phyloP scores from a whole-genome alignment of 2,113 vertebrate genomes.

The Desmodus rotundus region DNA sequence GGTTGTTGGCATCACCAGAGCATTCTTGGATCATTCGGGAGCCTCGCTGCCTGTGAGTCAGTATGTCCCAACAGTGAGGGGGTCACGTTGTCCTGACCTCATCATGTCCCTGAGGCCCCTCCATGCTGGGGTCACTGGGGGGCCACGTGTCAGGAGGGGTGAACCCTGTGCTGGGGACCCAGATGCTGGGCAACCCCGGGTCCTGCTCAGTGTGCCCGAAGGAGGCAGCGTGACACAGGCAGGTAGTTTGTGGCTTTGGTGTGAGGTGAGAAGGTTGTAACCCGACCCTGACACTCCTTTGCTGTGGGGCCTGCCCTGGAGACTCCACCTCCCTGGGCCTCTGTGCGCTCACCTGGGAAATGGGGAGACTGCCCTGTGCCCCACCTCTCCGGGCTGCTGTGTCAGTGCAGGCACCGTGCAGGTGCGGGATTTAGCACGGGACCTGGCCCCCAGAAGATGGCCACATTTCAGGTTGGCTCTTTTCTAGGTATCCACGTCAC shows the following conservation, averaged over 20 bases:
- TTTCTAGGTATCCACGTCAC: not conserved
- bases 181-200: accelerated
- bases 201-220: not conserved
- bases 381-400: not conserved
- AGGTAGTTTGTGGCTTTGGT: not conserved
- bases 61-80: accelerated
- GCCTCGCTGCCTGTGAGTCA: accelerated
- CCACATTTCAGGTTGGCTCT: accelerated
- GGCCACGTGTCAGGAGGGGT: not conserved
- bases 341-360: not conserved
- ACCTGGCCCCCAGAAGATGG: accelerated
- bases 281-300: not conserved
- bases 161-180: accelerated
- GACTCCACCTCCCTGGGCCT: not conserved
- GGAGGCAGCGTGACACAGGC: accelerated
- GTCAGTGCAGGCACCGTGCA: accelerated
- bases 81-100: accelerated
- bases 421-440: accelerated
- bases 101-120: accelerated
- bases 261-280: not conserved
- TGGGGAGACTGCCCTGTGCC: not conserved
- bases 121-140: not conserved
- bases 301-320: too few relatives aligned
- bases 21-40: not conserved
- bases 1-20: accelerated